Evolutionary conservation across 2,888 invertebrate species (phyloP), one percentile per base, ranked within the genome.

Genomic region (Chymomyza fuscimana): DNA sequence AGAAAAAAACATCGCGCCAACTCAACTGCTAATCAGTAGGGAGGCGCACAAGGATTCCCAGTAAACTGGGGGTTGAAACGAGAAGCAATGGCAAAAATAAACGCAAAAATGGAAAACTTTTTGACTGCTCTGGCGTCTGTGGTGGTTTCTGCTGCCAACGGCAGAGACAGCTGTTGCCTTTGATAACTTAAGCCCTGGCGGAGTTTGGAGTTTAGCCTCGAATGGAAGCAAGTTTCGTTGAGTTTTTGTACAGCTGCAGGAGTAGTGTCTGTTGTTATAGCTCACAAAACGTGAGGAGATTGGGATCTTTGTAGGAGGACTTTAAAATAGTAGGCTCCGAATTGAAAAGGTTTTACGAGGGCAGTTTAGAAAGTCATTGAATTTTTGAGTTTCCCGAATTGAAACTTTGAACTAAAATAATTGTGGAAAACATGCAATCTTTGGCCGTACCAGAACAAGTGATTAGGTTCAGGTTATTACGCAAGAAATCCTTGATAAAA

Each of bases 1-100:
- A 84, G 82, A 82, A 86, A 82, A 86, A 84, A 86, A 70, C 36
- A 40, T 32, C 65, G 63, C 67, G 67, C 73, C 65, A 73, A 73
- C 36, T 61, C 67, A 56, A 66, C 70, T 66, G 75, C 77, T 82
- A 82, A 85, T 76, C 80, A 82, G 71, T 73, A 68, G 73, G 73
- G 70, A 70, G 68, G n/a, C 25, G 36, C 4, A 36, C 29, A 52
- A 69, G 40, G 54, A 29, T 59, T 25, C 7, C 29, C 32, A 6
- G 29, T 4, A 59, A 59, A 63, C 25, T 66, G 32, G 67, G 79
- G 78, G 78, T 69, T 78, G 78, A 78, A 78, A 74, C 32, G 68
- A 10, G 67, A 65, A 32, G 69, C 66, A 68, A 76, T 68, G 77
- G 73, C 56, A 73, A 65, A 74, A 76, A 67, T 62, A 68, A 79